These are phyloP conservation scores for Crematogaster levior DNA, from an alignment of 2,888 invertebrate genomes.

Conservation along the genomic window DNA sequence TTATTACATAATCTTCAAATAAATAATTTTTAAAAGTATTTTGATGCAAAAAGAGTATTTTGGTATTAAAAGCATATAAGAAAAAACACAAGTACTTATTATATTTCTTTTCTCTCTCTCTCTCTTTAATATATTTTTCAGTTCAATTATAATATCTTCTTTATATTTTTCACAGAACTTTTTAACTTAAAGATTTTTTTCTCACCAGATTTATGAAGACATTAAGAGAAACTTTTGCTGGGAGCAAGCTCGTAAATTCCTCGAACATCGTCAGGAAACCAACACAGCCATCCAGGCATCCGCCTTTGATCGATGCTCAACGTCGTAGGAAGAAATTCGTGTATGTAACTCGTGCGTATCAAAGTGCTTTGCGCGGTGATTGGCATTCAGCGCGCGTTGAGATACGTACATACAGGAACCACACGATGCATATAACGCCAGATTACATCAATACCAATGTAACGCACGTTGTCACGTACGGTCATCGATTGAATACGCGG, in stretches of 20 bases:
- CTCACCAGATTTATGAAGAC: background rate
- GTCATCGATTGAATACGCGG: conserved; percentile 48
- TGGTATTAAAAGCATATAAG: background rate
- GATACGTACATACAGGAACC: conserved; percentile 55
- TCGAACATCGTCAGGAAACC: conserved; percentile 13
- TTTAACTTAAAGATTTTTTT: background rate
- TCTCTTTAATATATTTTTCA: background rate
- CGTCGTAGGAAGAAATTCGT: conserved; percentile 50
- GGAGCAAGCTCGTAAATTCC: conserved; percentile 32
- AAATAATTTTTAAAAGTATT: background rate
- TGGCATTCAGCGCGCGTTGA: conserved; percentile 67
- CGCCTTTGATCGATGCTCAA: conserved; percentile 21
- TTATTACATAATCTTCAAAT: background rate
- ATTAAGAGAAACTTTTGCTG: conserved; percentile 4
- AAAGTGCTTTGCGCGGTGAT: conserved; percentile 62
- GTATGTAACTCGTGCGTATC: conserved; percentile 53
- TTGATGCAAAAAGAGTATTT: background rate
- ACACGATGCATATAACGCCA: conserved; percentile 58
- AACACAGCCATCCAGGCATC: background rate
- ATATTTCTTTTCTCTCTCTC: background rate
- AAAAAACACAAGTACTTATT: background rate
- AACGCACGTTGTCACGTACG: conserved; percentile 47
- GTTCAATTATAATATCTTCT: background rate
- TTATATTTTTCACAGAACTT: background rate
- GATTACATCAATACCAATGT: conserved; percentile 62